Conservation (phyloP, 1,140 invertebrate genomes). For the Neodiprion virginianus region DNA sequence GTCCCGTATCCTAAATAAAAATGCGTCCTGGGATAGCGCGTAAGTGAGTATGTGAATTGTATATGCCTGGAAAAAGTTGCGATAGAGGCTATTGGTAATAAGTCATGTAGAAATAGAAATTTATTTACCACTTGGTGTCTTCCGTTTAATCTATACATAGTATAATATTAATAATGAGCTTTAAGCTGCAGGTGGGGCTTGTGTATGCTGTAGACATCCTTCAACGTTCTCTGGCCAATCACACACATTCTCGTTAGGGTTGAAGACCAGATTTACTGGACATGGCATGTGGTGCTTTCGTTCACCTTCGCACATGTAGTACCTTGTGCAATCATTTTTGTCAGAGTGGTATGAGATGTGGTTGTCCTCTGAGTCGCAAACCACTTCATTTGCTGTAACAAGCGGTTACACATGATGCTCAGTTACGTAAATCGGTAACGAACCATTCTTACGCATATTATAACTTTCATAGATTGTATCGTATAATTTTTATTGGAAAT, state of each 20-base stretch:
- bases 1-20: no score
- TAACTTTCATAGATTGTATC: not conserved
- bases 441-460: not conserved
- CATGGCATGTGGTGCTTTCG: slow-evolving; percentile 98
- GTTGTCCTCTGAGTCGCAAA: slow-evolving; percentile 91
- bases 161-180: not conserved
- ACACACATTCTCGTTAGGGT: slow-evolving; percentile 91
- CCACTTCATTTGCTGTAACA: slow-evolving; percentile 81
- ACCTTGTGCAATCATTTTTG: slow-evolving; percentile 89
- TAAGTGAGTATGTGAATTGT: no score
- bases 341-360: slow-evolving; percentile 93
- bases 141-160: slow-evolving; percentile 2
- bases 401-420: not conserved
- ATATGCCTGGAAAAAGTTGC: no score
- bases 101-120: not conserved
- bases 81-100: not conserved
- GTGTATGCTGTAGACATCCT: slow-evolving; percentile 82
- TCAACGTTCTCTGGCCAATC: slow-evolving; percentile 97
- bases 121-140: slow-evolving; percentile 1
- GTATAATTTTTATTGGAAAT: not conserved
- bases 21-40: no score
- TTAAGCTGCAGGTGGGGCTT: slow-evolving; percentile 68
- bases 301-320: slow-evolving; percentile 96
- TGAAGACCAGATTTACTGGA: slow-evolving; percentile 92
- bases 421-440: not conserved